Base-by-base conservation (phyloP, 2,888 invertebrate species). In the Zygaena filipendulae region DNA sequence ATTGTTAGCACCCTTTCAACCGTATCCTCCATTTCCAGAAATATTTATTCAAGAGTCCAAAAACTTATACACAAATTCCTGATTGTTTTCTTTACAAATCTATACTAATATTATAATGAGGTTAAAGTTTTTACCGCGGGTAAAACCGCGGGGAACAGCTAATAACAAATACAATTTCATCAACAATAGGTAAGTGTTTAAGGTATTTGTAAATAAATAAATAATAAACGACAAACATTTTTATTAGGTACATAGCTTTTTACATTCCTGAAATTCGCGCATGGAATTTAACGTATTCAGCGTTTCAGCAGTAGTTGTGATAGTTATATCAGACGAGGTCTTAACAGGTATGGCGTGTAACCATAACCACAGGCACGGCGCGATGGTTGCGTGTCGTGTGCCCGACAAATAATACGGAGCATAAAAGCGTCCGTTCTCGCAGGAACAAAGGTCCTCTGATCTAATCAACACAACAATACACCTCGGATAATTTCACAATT, bases 391-490 rank as follows among this genome's bases (percentile, higher is more conserved):
- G 50, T 47, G 56, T 51, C n/a, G n/a, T n/a, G n/a, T n/a, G n/a
- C n/a, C n/a, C n/a, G n/a, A n/a, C n/a, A n/a, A n/a, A n/a, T n/a
- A n/a, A n/a, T n/a, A n/a, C n/a, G n/a, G n/a, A n/a, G n/a, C n/a
- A n/a, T n/a, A 56, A 54, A 52, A 49, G 52, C 49, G 47, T 43
- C 60, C 51, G 60, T 68, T 70, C 64, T 62, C 52, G 44, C 42
- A 55, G 50, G 59, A 70, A 74, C 72, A 75, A 72, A 66, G 69
- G 66, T 49, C 36, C 54, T 52, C 68, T 66, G 72, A 75, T 72
- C 71, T 75, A 74, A 74, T 75, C 75, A 74, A 72, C 62, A 60
- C 64, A 67, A 75, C 74, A 74, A 72, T 72, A 71, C 59, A 67
- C 63, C 60, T 60, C 61, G 64, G 56, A 60, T 63, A 61, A 57